Evolutionary conservation across 92 coral and sea anemone genomes (phyloP).

Genomic region (Bergia puertoricense): DNA sequence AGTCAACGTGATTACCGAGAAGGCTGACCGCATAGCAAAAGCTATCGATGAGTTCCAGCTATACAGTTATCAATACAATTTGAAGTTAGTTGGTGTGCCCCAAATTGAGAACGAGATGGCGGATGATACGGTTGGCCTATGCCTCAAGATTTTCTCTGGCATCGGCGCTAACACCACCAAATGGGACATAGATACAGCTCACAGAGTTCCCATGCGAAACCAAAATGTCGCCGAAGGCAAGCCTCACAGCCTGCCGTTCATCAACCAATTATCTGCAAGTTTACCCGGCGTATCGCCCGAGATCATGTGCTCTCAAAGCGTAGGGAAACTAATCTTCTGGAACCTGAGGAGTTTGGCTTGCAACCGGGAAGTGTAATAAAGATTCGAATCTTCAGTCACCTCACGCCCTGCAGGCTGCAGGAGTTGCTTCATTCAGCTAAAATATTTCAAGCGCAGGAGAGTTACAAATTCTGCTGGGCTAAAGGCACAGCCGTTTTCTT

Average conservation of each 20-base stretch:
- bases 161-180: conserved; percentile 19
- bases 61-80: background rate
- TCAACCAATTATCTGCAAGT: conserved; percentile 34
- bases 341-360: conserved; percentile 14
- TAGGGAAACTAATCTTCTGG: conserved; percentile 9
- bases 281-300: conserved; percentile 32
- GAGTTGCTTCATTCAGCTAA: conserved; percentile 13
- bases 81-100: conserved; percentile 20
- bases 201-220: background rate
- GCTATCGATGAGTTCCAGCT: background rate
- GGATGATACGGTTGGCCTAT: background rate
- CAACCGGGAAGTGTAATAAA: conserved; percentile 3
- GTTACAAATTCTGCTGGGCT: conserved; percentile 19
- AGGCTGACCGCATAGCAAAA: conserved; percentile 1
- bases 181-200: conserved; percentile 10
- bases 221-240: conserved; percentile 32
- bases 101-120: background rate
- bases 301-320: conserved; percentile 11
- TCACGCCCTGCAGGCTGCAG: conserved; percentile 24
- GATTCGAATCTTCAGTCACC: conserved; percentile 21
- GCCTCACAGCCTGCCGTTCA: background rate
- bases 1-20: background rate
- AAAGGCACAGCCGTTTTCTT: conserved; percentile 35
- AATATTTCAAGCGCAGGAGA: conserved; percentile 10
- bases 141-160: conserved; percentile 28